Conservation (phyloP, 2,888 invertebrate genomes). For the Andrena chrysosceles region DNA sequence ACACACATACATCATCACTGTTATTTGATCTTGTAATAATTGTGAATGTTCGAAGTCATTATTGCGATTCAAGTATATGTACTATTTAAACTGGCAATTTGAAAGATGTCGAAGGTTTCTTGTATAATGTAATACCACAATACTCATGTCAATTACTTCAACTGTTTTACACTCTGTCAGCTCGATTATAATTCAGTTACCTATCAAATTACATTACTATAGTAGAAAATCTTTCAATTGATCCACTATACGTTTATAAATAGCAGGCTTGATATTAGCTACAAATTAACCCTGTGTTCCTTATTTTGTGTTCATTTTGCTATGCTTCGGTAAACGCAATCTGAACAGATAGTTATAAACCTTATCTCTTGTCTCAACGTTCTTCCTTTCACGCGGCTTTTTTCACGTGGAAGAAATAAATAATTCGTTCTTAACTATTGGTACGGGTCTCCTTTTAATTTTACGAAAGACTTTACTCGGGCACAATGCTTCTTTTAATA, state of each 20-base stretch:
- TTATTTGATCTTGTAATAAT: slow-evolving; percentile 9
- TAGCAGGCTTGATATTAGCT: slow-evolving; percentile 16
- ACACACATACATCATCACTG: slow-evolving; percentile 20
- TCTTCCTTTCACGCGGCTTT: not conserved
- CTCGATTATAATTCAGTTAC: not conserved
- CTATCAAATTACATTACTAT: not conserved
- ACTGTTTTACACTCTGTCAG: not conserved
- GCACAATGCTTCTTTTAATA: not conserved
- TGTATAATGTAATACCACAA: slow-evolving; percentile 1
- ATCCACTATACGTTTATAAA: slow-evolving; percentile 15
- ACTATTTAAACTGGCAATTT: not conserved
- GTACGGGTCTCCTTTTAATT: not conserved
- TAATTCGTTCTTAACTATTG: not conserved
- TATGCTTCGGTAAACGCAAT: not conserved
- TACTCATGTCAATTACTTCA: not conserved
- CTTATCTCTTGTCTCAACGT: not conserved
- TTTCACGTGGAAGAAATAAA: not conserved
- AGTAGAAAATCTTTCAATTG: slow-evolving; percentile 1
- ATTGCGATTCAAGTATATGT: not conserved
- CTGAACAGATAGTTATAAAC: not conserved
- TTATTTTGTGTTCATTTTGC: slow-evolving; percentile 1
- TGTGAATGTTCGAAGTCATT: slow-evolving; percentile 3
- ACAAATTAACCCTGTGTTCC: slow-evolving; percentile 50
- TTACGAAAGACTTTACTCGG: not conserved
- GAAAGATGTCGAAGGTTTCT: not conserved